These are phyloP conservation scores for Sarcophaga carnaria DNA, from an alignment of 2,888 invertebrate genomes.

Conservation along the genomic window DNA sequence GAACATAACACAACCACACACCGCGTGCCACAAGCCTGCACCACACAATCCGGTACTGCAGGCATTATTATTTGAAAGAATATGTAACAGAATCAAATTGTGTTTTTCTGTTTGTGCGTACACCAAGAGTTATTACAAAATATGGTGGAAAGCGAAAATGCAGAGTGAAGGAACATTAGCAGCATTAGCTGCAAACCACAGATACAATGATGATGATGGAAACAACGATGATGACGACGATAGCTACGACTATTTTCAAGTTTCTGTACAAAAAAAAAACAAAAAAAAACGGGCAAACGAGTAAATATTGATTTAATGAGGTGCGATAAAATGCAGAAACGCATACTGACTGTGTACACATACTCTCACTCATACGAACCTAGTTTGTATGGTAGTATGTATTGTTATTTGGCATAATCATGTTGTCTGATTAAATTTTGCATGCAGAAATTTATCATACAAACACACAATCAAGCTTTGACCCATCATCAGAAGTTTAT, in stretches of 20 bases:
- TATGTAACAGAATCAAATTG: neutral
- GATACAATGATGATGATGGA: slow-evolving; percentile 49
- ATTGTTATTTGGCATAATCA: slow-evolving; percentile 19
- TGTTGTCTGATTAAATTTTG: slow-evolving; percentile 63
- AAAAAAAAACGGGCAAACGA: slow-evolving; percentile 70
- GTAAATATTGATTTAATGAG: slow-evolving; percentile 78
- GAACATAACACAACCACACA: slow-evolving; percentile 65
- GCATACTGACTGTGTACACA: slow-evolving; percentile 7
- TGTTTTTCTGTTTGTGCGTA: neutral
- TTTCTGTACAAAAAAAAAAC: slow-evolving; percentile 57
- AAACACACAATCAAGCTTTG: slow-evolving; percentile 48
- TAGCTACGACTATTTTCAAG: slow-evolving; percentile 60
- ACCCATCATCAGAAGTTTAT: slow-evolving; percentile 27
- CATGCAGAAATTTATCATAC: slow-evolving; percentile 64
- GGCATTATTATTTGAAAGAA: slow-evolving; percentile 42
- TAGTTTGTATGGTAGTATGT: neutral
- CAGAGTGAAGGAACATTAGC: neutral
- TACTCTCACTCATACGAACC: neutral
- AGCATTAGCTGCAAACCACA: slow-evolving; percentile 41
- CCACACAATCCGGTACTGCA: slow-evolving; percentile 39
- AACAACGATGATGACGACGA: slow-evolving; percentile 38
- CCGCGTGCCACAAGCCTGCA: slow-evolving; percentile 51
- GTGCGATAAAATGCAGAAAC: slow-evolving; percentile 74
- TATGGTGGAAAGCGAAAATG: neutral
- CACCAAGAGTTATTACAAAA: slow-evolving; percentile 7